Evolutionary conservation across 2,113 vertebrate genomes (phyloP).

Genomic region (Mesoclemmys tuberculata): DNA sequence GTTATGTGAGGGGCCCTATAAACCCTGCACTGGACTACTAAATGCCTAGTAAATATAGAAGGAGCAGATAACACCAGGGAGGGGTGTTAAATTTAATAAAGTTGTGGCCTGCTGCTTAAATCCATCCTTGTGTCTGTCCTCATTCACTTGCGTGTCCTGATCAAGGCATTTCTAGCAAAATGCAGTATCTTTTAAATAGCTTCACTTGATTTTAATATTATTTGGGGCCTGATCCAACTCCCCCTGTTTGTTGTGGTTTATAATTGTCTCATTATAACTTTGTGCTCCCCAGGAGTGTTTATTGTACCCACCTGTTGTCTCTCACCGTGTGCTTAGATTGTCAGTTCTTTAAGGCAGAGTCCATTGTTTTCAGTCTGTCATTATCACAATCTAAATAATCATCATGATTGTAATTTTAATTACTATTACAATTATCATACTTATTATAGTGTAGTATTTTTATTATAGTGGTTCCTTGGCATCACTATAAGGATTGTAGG

Average conservation of each 20-base stretch:
- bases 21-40: too few relatives aligned
- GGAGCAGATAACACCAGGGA: too few relatives aligned
- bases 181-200: background rate
- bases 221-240: background rate
- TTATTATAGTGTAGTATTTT: background rate
- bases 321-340: background rate
- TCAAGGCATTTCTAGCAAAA: background rate
- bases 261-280: background rate
- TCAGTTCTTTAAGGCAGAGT: background rate
- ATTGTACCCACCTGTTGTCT: background rate
- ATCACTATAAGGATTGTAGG: background rate
- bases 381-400: too few relatives aligned
- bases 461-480: background rate
- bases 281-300: background rate
- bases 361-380: background rate
- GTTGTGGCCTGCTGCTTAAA: too few relatives aligned
- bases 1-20: too few relatives aligned
- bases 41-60: too few relatives aligned
- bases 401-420: too few relatives aligned
- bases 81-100: too few relatives aligned
- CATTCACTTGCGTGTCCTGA: too few relatives aligned
- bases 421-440: background rate
- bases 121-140: too few relatives aligned
- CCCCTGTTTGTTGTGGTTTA: background rate
- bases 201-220: background rate